Conservation (phyloP, 1,140 invertebrate species). For the Alviniconcha marisindica region DNA sequence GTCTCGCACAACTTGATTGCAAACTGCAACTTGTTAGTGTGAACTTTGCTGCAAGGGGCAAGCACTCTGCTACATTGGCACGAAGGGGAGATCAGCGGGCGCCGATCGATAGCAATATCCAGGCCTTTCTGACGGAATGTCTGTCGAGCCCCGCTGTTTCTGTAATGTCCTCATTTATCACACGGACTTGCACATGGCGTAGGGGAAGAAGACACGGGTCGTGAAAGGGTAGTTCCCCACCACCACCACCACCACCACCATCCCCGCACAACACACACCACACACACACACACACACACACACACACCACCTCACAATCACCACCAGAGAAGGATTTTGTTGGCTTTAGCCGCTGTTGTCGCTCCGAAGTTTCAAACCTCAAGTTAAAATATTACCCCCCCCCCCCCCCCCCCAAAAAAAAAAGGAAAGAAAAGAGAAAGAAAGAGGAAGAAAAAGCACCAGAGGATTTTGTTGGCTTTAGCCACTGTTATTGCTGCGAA, state of each 20-base stretch:
- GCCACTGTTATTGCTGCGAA: no score
- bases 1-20: slow-evolving; percentile 14
- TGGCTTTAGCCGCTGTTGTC: no score
- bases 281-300: background rate
- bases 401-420: no score
- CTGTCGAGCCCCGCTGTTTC: slow-evolving; percentile 22
- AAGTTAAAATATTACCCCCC: no score
- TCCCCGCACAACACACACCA: background rate
- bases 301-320: background rate
- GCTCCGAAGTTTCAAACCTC: no score
- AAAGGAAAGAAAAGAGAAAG: no score
- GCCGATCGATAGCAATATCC: slow-evolving; percentile 28
- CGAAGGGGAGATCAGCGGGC: slow-evolving; percentile 24
- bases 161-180: slow-evolving; percentile 28
- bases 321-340: no score
- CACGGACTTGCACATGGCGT: background rate
- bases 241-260: background rate
- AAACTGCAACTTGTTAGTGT: slow-evolving; percentile 26
- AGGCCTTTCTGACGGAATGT: background rate
- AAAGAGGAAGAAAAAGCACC: no score
- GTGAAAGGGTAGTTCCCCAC: background rate
- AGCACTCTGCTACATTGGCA: slow-evolving; percentile 31
- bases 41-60: slow-evolving; percentile 21
- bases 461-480: no score
- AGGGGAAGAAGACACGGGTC: background rate